phyloP scores from a whole-genome alignment of 2,797 vertebrate genomes.

The Syngnathus rostellatus region DNA sequence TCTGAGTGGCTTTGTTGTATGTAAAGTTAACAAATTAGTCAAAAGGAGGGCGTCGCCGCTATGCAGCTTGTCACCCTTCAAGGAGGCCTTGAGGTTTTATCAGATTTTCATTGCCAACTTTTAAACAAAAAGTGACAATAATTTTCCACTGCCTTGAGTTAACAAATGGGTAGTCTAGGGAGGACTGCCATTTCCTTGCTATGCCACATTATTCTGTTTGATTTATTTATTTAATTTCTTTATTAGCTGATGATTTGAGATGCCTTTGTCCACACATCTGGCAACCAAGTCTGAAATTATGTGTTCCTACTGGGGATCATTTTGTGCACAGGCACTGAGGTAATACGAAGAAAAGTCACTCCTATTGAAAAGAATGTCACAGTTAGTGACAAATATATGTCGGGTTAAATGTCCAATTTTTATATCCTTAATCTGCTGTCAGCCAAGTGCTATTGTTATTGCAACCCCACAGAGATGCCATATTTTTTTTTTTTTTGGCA shows the following conservation, averaged over 20 bases:
- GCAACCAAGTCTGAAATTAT: conserved; percentile 16
- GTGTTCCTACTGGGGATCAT: conserved; percentile 16
- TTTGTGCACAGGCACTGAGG: conserved; percentile 7
- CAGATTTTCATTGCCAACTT: conserved; percentile 13
- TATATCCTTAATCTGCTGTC: not conserved
- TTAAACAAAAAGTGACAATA: conserved; percentile 33
- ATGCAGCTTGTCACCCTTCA: not conserved
- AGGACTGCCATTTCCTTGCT: conserved; percentile 5
- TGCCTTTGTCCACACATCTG: conserved; percentile 42
- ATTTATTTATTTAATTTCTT: conserved; percentile 13
- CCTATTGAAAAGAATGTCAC: not conserved
- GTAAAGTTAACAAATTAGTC: not conserved
- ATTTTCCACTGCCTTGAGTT: conserved; percentile 40
- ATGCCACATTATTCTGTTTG: not conserved
- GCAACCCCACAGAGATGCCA: not conserved
- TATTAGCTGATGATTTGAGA: conserved; percentile 37
- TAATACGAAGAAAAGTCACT: not conserved
- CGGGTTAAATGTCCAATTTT: not conserved
- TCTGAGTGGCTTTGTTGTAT: not conserved
- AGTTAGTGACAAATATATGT: not conserved
- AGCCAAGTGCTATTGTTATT: not conserved
- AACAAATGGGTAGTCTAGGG: conserved; percentile 26
- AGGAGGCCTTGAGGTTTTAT: conserved; percentile 24
- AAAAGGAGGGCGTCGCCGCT: too few species aligned
- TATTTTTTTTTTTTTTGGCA: not conserved